Evolutionary conservation across 2,113 vertebrate species (phyloP).

Genomic region (Vimba vimba): DNA sequence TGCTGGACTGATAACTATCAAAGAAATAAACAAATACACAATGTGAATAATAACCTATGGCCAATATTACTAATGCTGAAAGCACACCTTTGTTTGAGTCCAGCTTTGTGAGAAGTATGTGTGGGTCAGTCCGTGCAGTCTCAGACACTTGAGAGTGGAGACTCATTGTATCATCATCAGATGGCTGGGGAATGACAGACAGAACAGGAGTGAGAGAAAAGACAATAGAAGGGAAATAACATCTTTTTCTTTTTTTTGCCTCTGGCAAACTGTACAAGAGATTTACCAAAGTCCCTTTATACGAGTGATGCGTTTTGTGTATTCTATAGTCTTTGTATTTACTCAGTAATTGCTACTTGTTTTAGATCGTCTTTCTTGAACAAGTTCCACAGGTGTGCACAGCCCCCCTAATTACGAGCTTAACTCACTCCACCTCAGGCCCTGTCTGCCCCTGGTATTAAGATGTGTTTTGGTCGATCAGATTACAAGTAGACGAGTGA

Average conservation of each 20-base stretch:
- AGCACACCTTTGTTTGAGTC: conserved; percentile 89
- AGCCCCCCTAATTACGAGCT: background rate
- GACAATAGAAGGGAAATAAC: background rate
- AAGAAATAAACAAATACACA: no score
- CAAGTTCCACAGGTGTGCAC: background rate
- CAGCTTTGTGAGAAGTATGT: conserved; percentile 82
- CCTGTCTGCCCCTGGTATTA: no score
- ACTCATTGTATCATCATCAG: conserved; percentile 96
- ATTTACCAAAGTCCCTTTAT: background rate
- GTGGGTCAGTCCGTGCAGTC: conserved; percentile 86
- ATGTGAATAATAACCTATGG: background rate
- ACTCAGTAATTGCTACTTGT: background rate
- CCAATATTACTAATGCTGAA: background rate
- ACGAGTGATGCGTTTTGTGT: no score
- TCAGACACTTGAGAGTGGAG: conserved; percentile 98
- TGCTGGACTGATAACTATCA: no score
- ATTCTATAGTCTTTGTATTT: no score
- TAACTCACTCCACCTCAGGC: background rate
- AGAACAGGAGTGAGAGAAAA: background rate
- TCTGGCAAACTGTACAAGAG: background rate
- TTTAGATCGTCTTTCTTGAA: background rate
- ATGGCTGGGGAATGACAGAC: conserved; percentile 80
- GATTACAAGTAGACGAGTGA: no score
- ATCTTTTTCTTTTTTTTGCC: background rate
- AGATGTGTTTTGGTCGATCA: no score